phyloP scores from a whole-genome alignment of 2,113 vertebrate species.

The Cyprinodon brontotheroides region DNA sequence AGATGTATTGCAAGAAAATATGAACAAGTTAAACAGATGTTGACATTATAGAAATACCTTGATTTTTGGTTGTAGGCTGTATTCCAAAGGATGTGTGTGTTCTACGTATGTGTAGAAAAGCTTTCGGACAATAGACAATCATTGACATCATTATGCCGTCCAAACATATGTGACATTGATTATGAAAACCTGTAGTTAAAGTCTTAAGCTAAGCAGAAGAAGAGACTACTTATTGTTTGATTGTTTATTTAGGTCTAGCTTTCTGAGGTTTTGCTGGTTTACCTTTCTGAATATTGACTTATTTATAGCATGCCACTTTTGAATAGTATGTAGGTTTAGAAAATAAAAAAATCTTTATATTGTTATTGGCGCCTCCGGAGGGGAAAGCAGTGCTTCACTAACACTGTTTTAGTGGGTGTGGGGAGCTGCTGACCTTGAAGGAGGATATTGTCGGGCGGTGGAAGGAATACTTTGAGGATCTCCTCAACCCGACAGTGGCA shows the following conservation, averaged over 20 bases:
- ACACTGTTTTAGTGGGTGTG: no score
- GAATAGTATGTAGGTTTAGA: conserved; percentile 3
- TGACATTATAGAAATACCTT: no score
- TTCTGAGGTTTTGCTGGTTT: conserved; percentile 28
- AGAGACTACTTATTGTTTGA: conserved; percentile 44
- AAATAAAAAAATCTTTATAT: not conserved
- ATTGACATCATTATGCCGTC: not conserved
- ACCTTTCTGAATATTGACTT: conserved; percentile 11
- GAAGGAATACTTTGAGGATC: no score
- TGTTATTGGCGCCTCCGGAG: no score
- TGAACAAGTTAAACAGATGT: no score
- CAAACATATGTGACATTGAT: conserved; percentile 40
- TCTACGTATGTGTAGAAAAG: not conserved
- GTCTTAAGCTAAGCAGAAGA: conserved; percentile 12
- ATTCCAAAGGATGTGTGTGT: no score
- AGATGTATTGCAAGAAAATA: no score
- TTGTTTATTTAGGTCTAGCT: conserved; percentile 55
- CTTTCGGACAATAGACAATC: not conserved
- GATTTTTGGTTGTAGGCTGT: no score
- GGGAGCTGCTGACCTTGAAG: no score
- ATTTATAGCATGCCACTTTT: conserved; percentile 8
- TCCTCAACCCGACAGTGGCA: no score
- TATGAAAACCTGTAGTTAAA: conserved; percentile 11
- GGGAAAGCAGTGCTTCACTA: no score
- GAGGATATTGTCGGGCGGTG: no score